Evolutionary conservation across 2,797 vertebrate species (phyloP).

Genomic region (Melanotaenia parkinsoni): DNA sequence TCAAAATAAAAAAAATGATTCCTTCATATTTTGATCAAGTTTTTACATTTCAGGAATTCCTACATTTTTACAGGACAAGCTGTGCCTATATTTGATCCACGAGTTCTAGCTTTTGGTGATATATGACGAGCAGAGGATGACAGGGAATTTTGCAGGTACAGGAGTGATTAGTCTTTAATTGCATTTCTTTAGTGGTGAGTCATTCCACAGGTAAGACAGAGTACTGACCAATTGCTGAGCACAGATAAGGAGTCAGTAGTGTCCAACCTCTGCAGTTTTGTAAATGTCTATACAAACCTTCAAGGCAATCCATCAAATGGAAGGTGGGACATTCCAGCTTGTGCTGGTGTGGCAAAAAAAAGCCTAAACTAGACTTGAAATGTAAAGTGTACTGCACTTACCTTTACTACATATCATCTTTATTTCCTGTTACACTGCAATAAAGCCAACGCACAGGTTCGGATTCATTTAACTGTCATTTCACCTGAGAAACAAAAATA

Average conservation of each 20-base stretch:
- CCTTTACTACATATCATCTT: neutral
- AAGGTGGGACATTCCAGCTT: neutral
- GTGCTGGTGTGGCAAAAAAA: neutral
- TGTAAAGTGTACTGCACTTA: neutral
- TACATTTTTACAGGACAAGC: too few relatives aligned
- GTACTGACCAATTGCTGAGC: neutral
- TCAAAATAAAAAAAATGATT: too few relatives aligned
- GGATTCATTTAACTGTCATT: too few relatives aligned
- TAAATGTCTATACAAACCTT: neutral
- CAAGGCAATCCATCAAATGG: neutral
- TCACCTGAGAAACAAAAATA: too few relatives aligned
- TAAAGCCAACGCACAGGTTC: conserved; percentile 16
- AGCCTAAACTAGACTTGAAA: neutral
- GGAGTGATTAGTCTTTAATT: neutral
- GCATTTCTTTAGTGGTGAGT: neutral
- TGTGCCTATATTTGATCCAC: too few relatives aligned
- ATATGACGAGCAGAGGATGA: too few relatives aligned
- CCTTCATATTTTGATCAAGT: too few relatives aligned
- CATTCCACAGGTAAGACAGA: neutral
- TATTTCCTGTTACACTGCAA: conserved; percentile 22
- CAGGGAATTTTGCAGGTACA: neutral
- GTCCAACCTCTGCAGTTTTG: neutral
- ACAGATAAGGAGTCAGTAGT: neutral
- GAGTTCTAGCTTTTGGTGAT: too few relatives aligned
- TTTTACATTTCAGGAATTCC: too few relatives aligned